Evolutionary conservation across 2,888 invertebrate species (phyloP).

Genomic region (Pantelozetes paolii): DNA sequence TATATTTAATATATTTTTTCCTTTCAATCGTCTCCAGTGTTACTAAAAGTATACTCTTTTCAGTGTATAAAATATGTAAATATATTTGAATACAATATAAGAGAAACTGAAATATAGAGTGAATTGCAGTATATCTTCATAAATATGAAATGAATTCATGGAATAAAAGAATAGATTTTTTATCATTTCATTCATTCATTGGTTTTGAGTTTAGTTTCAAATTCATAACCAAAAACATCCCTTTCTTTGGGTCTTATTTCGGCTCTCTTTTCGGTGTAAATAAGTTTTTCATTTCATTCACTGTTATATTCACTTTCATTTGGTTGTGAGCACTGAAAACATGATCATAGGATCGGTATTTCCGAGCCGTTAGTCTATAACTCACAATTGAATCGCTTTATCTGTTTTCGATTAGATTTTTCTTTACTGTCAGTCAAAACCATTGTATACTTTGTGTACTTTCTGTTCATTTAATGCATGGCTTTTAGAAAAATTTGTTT

Average conservation of each 20-base stretch:
- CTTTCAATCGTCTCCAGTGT: not conserved
- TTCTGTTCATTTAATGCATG: slow-evolving; percentile 30
- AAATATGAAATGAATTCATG: slow-evolving; percentile 18
- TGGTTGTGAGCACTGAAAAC: too few relatives aligned
- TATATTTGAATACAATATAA: not conserved
- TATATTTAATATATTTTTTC: not conserved
- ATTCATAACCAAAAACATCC: not conserved
- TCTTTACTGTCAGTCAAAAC: slow-evolving; percentile 24
- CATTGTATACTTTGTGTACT: slow-evolving; percentile 26
- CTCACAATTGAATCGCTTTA: too few relatives aligned
- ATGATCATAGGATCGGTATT: too few relatives aligned
- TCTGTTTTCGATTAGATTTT: slow-evolving; percentile 23
- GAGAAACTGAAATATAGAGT: not conserved
- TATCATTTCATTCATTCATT: slow-evolving; percentile 13
- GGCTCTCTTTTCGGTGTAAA: too few relatives aligned
- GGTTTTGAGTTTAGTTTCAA: not conserved
- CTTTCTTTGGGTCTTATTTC: too few relatives aligned
- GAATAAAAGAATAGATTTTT: slow-evolving; percentile 8
- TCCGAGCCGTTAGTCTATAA: too few relatives aligned
- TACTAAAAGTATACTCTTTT: not conserved
- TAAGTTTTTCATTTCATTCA: too few relatives aligned
- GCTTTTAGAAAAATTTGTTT: slow-evolving; percentile 35
- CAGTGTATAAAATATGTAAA: not conserved
- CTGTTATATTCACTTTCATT: too few relatives aligned
- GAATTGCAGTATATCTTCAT: not conserved